phyloP scores from a whole-genome alignment of 2,113 vertebrate species.

The Lucifuga dentata region DNA sequence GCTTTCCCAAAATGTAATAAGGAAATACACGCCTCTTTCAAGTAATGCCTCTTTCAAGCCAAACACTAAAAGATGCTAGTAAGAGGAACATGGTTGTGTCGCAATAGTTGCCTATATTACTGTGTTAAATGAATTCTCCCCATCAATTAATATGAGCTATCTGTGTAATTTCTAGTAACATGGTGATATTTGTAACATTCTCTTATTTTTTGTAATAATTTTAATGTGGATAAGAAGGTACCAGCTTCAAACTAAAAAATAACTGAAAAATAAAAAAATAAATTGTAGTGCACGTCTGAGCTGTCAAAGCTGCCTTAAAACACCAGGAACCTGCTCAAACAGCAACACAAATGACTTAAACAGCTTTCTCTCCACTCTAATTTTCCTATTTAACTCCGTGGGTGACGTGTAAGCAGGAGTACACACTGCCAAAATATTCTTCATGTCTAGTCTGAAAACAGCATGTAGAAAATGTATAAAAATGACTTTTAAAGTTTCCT shows the following conservation, averaged over 20 bases:
- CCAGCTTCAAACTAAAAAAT: slow-evolving; percentile 26
- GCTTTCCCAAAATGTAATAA: no score
- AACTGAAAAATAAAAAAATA: slow-evolving; percentile 11
- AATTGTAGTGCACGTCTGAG: slow-evolving; percentile 23
- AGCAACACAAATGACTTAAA: slow-evolving; percentile 38
- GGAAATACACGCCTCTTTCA: no score
- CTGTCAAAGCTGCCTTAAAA: slow-evolving; percentile 43
- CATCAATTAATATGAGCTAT: slow-evolving; percentile 18
- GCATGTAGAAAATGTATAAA: slow-evolving; percentile 3
- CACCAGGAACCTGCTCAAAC: slow-evolving; percentile 35
- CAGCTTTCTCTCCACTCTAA: slow-evolving; percentile 6
- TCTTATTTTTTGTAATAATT: slow-evolving; percentile 44
- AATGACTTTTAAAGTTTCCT: slow-evolving; percentile 28
- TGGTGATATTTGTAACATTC: slow-evolving; percentile 58
- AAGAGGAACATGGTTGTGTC: no score
- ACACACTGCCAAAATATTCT: slow-evolving; percentile 26
- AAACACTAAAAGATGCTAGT: no score
- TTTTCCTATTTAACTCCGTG: slow-evolving; percentile 46
- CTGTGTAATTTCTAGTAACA: slow-evolving; percentile 59
- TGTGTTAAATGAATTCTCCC: no score
- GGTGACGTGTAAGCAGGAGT: slow-evolving; percentile 33
- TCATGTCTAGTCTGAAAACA: slow-evolving; percentile 21
- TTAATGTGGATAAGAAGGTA: slow-evolving; percentile 30
- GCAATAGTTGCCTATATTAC: no score
- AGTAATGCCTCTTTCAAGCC: no score